phyloP scores from a whole-genome alignment of 2,113 vertebrate species.

The Bolborhynchus lineola region DNA sequence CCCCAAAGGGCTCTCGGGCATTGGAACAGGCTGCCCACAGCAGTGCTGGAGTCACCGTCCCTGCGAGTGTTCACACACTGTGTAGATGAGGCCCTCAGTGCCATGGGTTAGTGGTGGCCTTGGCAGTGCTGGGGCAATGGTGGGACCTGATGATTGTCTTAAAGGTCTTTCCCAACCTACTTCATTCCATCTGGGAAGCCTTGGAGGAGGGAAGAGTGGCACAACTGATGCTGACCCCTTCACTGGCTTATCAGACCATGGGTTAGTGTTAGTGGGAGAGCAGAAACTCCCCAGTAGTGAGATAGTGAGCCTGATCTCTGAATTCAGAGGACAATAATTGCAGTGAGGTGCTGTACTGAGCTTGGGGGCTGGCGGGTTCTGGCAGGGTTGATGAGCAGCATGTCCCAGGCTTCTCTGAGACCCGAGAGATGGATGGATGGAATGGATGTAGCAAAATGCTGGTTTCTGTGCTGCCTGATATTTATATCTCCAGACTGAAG shows the following conservation, averaged over 20 bases:
- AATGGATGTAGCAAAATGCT: neutral
- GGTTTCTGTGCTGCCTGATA: neutral
- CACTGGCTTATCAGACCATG: accelerated
- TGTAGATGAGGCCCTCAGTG: neutral
- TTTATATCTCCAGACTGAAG: neutral
- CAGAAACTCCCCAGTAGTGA: neutral
- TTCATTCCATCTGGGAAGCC: neutral
- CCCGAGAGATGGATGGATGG: neutral
- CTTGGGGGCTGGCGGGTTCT: accelerated
- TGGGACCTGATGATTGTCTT: neutral
- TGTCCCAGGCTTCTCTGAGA: neutral
- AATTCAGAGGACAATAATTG: neutral
- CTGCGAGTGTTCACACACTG: accelerated
- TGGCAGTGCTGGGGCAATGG: neutral
- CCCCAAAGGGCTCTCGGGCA: neutral
- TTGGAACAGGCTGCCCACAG: neutral
- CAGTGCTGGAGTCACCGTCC: neutral
- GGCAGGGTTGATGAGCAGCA: neutral
- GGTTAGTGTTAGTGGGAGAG: neutral
- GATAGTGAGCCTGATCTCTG: neutral
- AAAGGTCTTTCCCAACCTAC: neutral
- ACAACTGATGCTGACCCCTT: neutral
- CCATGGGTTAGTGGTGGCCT: neutral
- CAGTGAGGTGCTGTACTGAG: accelerated
- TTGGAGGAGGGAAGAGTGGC: neutral